Percentiles rank a stretch among this genome's conserved stretches.
Conservation (phyloP, 2,113 vertebrate genomes). For the Pleuronectes platessa region DNA sequence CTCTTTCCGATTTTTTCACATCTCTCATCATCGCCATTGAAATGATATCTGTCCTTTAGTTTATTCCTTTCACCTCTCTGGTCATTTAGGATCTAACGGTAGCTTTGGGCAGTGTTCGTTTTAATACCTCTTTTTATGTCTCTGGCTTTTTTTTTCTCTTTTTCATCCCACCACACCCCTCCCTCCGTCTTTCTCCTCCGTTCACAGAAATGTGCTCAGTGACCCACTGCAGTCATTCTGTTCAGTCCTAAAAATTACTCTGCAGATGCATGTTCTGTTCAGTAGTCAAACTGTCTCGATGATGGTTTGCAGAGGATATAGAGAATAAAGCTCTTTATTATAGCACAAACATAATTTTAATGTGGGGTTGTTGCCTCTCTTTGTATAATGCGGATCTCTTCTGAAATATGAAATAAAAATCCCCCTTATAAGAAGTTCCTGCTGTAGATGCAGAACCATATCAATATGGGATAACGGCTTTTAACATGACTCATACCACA, state of each 20-base stretch:
- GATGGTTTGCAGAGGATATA: neutral
- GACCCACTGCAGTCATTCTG: constrained; percentile 43
- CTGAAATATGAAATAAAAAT: constrained; percentile 11
- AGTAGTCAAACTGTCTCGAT: constrained; percentile 27
- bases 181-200: constrained; percentile 30
- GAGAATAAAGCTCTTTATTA: constrained; percentile 19
- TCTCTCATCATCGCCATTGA: constrained; percentile 24
- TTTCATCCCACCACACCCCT: neutral
- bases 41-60: constrained; percentile 59
- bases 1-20: constrained; percentile 22
- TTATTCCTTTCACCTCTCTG: constrained; percentile 57
- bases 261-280: constrained; percentile 46
- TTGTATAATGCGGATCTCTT: neutral
- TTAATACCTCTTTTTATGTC: constrained; percentile 64
- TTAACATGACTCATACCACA: constrained; percentile 47
- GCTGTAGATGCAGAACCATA: constrained; percentile 11
- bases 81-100: constrained; percentile 63
- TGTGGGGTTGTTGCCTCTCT: neutral
- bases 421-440: neutral
- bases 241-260: constrained; percentile 38
- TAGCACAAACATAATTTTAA: constrained; percentile 1
- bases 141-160: constrained; percentile 26
- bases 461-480: constrained; percentile 44
- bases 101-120: constrained; percentile 62
- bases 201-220: constrained; percentile 50